A percentile compares a stretch with the other conserved stretches of the same genome.
Conservation (phyloP, 2,797 vertebrate genomes). For the Luscinia luscinia region DNA sequence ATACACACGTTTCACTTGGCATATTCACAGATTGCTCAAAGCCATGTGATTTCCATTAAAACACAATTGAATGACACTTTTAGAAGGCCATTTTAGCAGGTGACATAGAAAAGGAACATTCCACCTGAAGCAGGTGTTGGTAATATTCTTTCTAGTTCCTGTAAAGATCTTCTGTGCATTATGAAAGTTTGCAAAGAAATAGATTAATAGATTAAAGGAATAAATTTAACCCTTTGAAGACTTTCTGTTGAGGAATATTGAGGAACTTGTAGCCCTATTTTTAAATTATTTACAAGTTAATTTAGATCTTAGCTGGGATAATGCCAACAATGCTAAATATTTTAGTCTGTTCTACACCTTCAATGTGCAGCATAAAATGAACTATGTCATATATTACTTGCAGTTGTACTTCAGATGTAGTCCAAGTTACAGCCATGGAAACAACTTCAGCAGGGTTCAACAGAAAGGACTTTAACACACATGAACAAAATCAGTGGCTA, state of each 20-base stretch:
- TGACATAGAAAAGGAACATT: neutral
- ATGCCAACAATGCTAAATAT: neutral
- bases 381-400: neutral
- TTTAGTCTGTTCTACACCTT: neutral
- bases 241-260: neutral
- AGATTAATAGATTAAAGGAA: neutral
- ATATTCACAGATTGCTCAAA: neutral
- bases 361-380: neutral
- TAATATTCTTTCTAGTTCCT: neutral
- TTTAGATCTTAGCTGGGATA: neutral
- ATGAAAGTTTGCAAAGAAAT: neutral
- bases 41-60: neutral
- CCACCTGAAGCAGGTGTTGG: neutral
- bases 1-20: neutral
- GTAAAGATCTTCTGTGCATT: neutral
- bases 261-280: neutral
- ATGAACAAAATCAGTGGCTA: neutral
- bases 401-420: neutral
- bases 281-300: conserved; percentile 4
- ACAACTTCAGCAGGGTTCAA: neutral
- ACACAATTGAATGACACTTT: neutral
- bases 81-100: neutral
- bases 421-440: neutral
- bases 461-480: neutral
- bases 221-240: neutral